Conservation (phyloP, 2,888 invertebrate genomes). For the Acrocyrtus sp. region DNA sequence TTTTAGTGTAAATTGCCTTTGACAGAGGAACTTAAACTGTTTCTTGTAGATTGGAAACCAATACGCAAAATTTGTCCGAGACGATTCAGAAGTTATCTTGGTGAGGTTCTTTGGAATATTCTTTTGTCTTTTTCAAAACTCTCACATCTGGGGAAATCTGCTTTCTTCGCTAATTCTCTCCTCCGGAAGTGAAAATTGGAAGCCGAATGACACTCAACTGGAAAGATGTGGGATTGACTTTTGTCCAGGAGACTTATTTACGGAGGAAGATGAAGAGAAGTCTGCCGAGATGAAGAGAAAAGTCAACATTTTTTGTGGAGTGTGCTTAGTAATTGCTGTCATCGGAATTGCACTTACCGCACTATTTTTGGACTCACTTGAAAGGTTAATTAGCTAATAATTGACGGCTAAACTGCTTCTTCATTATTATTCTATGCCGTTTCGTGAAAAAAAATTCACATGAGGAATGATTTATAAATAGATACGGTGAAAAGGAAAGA, state of each 20-base stretch:
- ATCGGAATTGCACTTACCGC: conserved; percentile 88
- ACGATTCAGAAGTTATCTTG: conserved; percentile 90
- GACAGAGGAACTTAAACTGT: neutral
- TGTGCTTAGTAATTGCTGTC: conserved; percentile 87
- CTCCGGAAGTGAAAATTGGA: conserved; percentile 69
- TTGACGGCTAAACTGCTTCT: too few relatives aligned
- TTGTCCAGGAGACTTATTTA: conserved; percentile 69
- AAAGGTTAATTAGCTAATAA: conserved; percentile 72
- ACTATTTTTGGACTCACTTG: conserved; percentile 88
- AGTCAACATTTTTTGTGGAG: conserved; percentile 88
- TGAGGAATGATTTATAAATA: neutral
- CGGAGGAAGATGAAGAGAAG: conserved; percentile 73
- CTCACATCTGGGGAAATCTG: conserved; percentile 90
- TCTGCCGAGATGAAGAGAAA: conserved; percentile 82
- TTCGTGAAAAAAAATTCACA: neutral
- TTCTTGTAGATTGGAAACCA: conserved; percentile 75
- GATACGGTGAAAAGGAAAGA: conserved; percentile 37
- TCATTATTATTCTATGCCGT: neutral
- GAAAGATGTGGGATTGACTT: conserved; percentile 80
- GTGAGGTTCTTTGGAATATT: conserved; percentile 98
- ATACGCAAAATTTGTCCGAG: conserved; percentile 87
- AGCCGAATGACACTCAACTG: conserved; percentile 29
- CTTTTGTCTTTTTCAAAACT: conserved; percentile 94
- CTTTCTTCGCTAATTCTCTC: conserved; percentile 88
- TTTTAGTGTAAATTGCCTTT: neutral